Evolutionary conservation across 1,140 invertebrate genomes (phyloP), one percentile per base, ranked within the genome.

Genomic region (Drosophila sturtevanti): DNA sequence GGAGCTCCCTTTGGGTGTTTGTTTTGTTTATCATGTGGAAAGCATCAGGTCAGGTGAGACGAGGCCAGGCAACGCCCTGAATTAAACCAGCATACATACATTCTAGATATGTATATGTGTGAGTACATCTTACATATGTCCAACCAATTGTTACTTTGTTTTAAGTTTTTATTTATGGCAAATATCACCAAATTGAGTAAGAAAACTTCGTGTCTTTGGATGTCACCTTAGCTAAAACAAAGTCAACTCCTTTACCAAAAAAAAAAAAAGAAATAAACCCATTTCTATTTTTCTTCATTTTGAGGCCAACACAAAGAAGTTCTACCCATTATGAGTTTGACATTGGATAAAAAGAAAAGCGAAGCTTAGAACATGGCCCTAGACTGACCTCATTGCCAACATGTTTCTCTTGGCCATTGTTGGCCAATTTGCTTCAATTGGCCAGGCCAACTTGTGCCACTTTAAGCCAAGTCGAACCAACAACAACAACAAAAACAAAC

Each of bases 301-400:
- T 48, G 18, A 48, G 41, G 41, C 41, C 41, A 48, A 48, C 41
- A 21, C 1, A 4, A 21, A 21, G 16, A 21, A 21, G 41, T 48
- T 48, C 18, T 48, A 7, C 5, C 41, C 75, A 74, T 78, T 78
- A 78, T 78, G 75, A 75, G 72, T 78, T 78, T 78, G 75, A 75
- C 75, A 78, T 78, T 75, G 18, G 41, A 18, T 31, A 31, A 31
- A 21, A 48, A 48, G 41, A 48, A 48, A 48, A 48, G 16, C 16
- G 0, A 48, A 21, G 41, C 41, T 71, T 59, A 70, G 72, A 67
- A 74, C 75, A 77, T 77, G 74, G 58, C 58, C 58, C 58, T 56
- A 56, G 54, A 34, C 54, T 56, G 54, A 56, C 54, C 54, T 56
- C 54, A 34, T 56, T 56, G 54, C 37, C 62, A 74, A 59, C 41